Evolutionary conservation across 2,888 invertebrate species (phyloP), one percentile per base, ranked within the genome.

Genomic region (Myopa testacea): DNA sequence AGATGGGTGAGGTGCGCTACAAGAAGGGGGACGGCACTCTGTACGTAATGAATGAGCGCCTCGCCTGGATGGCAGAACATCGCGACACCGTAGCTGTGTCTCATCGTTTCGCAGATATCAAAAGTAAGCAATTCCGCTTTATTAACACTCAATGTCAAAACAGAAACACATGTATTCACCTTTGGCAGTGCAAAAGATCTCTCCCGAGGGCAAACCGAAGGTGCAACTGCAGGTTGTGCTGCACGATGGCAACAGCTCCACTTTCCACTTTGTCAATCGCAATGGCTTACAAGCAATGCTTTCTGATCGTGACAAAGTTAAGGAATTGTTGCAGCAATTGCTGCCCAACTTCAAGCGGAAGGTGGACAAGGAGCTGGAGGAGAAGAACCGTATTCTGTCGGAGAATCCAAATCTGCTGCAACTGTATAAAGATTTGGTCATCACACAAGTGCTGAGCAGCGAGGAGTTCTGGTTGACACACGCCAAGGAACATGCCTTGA

Each of bases 381-480:
- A 96, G 89, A 97, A 97, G 88, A 96, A 96, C 89, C 95, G 96
- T 85, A 91, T 98, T 85, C 90, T 99, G 63, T 94, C 95, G 63
- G 94, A 97, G 83, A 96, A 98, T 91, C 98, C 98, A 6, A 93
- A 94, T 79, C 90, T 99, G 75, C 93, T 97, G 85, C 96, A 98
- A 91, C 91, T 99, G 80, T 99, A 99, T 89, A 96, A 96, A 90
- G 98, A 99, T 90, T 92, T 99, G 85, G 99, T 99, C 19, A 97
- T 97, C 88, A 96, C 97, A 62, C 95, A 97, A 89, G 96, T 99
- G 63, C 94, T 99, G 82, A 94, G 96, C 67, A 95, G 98, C 76
- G 98, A 99, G 88, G 99, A 99, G 88, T 99, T 99, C 91, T 99
- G 99, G 99, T 93, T 94, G 71, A 95, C 95, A 81, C 95, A 97